Conservation (phyloP, 2,797 vertebrate species). For the Artibeus jamaicensis region DNA sequence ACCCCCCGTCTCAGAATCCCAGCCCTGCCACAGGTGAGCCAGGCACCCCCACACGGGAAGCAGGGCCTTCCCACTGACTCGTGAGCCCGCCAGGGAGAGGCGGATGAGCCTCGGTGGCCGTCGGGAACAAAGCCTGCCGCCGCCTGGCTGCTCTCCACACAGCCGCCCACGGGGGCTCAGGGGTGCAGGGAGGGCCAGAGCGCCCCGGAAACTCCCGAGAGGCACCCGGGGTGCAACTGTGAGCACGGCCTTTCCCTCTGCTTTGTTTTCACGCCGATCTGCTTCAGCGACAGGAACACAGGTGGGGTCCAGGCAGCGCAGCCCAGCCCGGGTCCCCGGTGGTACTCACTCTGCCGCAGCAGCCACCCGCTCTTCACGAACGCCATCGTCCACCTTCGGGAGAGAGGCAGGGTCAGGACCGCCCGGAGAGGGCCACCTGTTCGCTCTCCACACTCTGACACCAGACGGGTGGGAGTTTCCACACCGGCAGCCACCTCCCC, state of each 20-base stretch:
- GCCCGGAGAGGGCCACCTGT: neutral
- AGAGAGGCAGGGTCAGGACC: slow-evolving; percentile 39
- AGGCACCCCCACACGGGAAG: neutral
- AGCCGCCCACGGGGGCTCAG: neutral
- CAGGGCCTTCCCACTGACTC: neutral
- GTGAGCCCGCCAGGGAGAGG: neutral
- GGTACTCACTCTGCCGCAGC: slow-evolving; percentile 91
- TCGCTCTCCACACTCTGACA: neutral
- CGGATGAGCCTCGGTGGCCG: neutral
- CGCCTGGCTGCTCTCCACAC: neutral
- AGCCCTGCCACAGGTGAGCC: neutral
- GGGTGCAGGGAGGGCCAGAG: neutral
- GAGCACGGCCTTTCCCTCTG: neutral
- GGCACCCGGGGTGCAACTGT: neutral
- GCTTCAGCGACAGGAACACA: neutral
- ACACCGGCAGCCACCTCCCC: neutral
- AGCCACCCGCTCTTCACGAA: slow-evolving; percentile 90
- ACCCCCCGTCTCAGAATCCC: neutral
- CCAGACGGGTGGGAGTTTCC: neutral
- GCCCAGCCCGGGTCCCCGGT: neutral
- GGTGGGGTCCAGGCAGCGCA: neutral
- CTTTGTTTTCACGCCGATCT: neutral
- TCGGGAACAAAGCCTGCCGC: neutral
- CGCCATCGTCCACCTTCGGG: slow-evolving; percentile 81
- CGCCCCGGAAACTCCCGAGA: neutral